Evolutionary conservation across 2,113 vertebrate species (phyloP).

Genomic region (Mesitornis unicolor): DNA sequence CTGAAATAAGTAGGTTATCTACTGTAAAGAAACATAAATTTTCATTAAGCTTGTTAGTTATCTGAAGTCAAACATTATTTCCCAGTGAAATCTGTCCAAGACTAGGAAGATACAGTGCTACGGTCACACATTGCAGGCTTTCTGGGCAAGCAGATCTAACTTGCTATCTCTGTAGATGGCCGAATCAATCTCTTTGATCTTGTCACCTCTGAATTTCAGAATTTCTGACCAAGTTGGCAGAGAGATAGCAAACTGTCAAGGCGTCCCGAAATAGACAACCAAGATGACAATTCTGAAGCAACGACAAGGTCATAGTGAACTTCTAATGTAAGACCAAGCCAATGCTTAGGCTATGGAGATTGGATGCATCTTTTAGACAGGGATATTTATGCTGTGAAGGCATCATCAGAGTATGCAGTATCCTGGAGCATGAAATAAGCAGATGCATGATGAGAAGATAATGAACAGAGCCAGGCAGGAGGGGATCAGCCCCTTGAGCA

Average conservation of each 20-base stretch:
- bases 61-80: not conserved
- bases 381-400: not conserved
- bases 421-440: not conserved
- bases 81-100: not conserved
- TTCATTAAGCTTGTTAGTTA: not conserved
- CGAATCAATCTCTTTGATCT: not conserved
- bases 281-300: not conserved
- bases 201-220: not conserved
- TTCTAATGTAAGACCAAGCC: not conserved
- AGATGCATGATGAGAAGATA: not conserved
- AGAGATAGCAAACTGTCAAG: not conserved
- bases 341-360: not conserved
- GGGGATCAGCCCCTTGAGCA: not conserved
- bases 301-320: not conserved
- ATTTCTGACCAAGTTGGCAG: not conserved
- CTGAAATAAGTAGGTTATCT: not conserved
- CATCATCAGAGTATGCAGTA: not conserved
- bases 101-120: not conserved
- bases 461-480: not conserved
- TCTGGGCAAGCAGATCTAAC: not conserved
- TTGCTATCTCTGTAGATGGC: not conserved
- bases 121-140: not conserved
- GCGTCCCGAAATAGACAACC: not conserved
- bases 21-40: not conserved
- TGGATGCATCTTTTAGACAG: not conserved